Base-by-base conservation (phyloP, 2,113 vertebrate genomes). In the Pterophyllum scalare region DNA sequence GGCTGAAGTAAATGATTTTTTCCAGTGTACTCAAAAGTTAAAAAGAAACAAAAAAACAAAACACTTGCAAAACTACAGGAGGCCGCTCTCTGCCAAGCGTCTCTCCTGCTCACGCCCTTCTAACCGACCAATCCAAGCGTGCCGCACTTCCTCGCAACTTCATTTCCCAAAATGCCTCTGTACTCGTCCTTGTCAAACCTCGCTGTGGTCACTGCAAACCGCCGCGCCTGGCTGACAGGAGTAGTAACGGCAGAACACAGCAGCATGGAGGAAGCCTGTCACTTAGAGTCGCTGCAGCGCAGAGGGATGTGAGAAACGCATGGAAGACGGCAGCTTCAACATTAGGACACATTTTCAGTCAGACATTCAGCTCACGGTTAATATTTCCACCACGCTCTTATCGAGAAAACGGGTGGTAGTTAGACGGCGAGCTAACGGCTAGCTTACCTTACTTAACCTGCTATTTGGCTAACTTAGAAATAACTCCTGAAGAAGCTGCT, bases 111-210 rank as follows among this genome's bases (percentile, higher is more conserved):
- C 52, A 94, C 95, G 91, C 95, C 95, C 94, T 92, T 90, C 80
- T 35, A 81, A 79, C 70, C 24, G 86, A 82, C 96, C 95, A 93
- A 96, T 96, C 95, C 67, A 59, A 59, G 22, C 74, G 1, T 7
- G 59, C 67, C 7, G 15, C 35, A 17, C 6, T 31, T n/a, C 43
- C 1, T 0, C 5, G 5, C 19, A 14, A 96, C 95, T 95, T 0
- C 94, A 91, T 90, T 91, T 93, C 95, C 96, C 96, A 94, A 6
- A 92, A 94, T 94, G 56, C 96, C 31, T 0, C 5, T 0, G 26
- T 24, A 28, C 76, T 86, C 88, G 89, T 80, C 88, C 93, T 92
- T 93, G 85, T 83, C 91, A 89, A 85, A 77, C 52, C 67, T 52
- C 46, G 1, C 58, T 77, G 77, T 74, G 79, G 79, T 70, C 79